Evolutionary conservation across 2,797 vertebrate species (phyloP).

Genomic region (Rhincodon typus): DNA sequence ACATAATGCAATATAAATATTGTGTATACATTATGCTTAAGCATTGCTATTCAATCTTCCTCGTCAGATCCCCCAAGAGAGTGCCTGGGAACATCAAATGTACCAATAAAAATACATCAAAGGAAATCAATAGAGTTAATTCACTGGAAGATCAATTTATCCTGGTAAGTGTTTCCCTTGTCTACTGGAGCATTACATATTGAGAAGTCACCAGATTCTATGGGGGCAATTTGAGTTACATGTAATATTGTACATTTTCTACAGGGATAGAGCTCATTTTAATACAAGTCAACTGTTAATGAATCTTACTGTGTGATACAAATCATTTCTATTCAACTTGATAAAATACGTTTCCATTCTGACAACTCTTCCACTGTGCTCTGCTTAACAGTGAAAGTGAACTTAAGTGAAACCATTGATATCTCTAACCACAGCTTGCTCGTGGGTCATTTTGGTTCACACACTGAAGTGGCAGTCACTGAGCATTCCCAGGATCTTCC

Average conservation of each 20-base stretch:
- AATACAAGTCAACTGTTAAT: background rate
- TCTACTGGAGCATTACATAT: background rate
- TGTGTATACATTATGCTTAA: background rate
- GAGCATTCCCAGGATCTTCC: background rate
- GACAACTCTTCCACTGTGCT: background rate
- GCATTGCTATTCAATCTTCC: background rate
- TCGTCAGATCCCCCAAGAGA: background rate
- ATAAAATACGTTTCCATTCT: background rate
- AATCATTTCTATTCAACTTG: background rate
- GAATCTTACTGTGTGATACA: background rate
- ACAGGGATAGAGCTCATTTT: background rate
- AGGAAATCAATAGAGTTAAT: background rate
- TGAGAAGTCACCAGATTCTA: background rate
- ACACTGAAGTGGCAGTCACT: background rate
- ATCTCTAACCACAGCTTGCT: background rate
- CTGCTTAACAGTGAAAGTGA: background rate
- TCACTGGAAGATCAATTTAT: slow-evolving; percentile 10
- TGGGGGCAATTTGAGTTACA: background rate
- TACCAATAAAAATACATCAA: background rate
- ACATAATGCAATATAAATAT: background rate
- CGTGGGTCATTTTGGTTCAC: background rate
- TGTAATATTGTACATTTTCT: background rate
- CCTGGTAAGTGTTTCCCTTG: background rate
- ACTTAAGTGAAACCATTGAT: background rate
- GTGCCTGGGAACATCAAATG: background rate